These are phyloP conservation scores for Scaptodrosophila latifasciaeformis DNA, from an alignment of 2,888 invertebrate genomes.

Conservation along the genomic window DNA sequence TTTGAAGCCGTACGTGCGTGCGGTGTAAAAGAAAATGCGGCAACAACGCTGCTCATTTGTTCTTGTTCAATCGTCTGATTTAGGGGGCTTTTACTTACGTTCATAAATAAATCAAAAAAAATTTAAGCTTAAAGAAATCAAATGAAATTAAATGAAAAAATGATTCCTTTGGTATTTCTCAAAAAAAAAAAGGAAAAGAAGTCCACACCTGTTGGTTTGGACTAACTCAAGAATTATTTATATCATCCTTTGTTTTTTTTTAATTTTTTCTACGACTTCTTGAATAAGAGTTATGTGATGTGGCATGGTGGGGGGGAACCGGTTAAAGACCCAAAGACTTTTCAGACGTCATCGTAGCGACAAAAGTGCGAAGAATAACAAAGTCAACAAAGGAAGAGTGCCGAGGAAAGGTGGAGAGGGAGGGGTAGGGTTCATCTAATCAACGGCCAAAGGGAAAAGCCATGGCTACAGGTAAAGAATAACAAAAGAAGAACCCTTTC, in stretches of 20 bases:
- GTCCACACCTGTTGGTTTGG: too few relatives aligned
- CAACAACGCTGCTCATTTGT: slow-evolving; percentile 33
- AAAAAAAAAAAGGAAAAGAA: background rate
- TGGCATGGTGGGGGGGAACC: background rate
- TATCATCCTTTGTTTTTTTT: too few relatives aligned
- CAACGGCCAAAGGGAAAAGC: background rate
- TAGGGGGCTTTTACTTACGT: too few relatives aligned
- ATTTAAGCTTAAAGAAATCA: too few relatives aligned
- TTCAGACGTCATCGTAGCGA: slow-evolving; percentile 27
- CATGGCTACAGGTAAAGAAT: background rate
- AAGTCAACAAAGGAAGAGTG: background rate
- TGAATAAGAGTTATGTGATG: too few relatives aligned
- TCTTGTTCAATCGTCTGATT: slow-evolving; percentile 16
- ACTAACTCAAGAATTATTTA: too few relatives aligned
- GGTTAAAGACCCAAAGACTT: slow-evolving; percentile 20
- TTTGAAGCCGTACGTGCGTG: background rate
- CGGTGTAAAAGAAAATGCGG: slow-evolving; percentile 21
- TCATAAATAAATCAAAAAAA: too few relatives aligned
- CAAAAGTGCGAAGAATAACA: background rate
- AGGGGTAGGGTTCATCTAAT: background rate
- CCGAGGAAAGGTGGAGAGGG: background rate
- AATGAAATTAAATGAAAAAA: background rate
- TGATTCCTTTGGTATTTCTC: background rate
- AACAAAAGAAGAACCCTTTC: background rate
- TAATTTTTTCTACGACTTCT: too few relatives aligned